phyloP scores from a whole-genome alignment of 1,140 invertebrate genomes.

The Pseudobourletiella spinata region DNA sequence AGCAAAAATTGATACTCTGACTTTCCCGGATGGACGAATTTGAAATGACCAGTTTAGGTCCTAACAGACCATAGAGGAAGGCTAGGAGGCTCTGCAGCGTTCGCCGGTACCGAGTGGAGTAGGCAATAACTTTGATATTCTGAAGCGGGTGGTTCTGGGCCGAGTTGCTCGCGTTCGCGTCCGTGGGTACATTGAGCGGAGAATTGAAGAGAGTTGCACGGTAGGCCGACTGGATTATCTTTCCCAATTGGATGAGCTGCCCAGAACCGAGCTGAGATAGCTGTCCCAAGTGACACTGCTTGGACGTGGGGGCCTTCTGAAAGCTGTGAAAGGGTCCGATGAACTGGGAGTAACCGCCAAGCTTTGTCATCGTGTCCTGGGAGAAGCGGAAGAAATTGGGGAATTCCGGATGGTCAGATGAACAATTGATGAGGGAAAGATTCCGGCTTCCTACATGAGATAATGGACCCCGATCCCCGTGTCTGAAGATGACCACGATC shows the following conservation, averaged over 20 bases:
- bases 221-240: slow-evolving; percentile 40
- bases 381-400: slow-evolving; percentile 36
- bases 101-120: slow-evolving; percentile 71
- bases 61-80: slow-evolving; percentile 64
- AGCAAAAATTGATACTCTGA: slow-evolving; percentile 75
- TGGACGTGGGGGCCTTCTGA: slow-evolving; percentile 55
- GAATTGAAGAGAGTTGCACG: slow-evolving; percentile 22
- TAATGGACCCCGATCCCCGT: slow-evolving; percentile 78
- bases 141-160: not conserved
- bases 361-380: slow-evolving; percentile 27
- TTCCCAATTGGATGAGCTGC: slow-evolving; percentile 68
- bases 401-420: slow-evolving; percentile 38
- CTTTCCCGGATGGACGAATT: slow-evolving; percentile 55
- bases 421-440: slow-evolving; percentile 66
- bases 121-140: slow-evolving; percentile 45
- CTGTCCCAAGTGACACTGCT: slow-evolving; percentile 56
- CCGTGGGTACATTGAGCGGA: not conserved
- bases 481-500: slow-evolving; percentile 67
- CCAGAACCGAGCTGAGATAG: slow-evolving; percentile 59
- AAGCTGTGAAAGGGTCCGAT: slow-evolving; percentile 74
- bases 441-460: slow-evolving; percentile 57
- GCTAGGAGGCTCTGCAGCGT: slow-evolving; percentile 83
- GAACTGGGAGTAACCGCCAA: slow-evolving; percentile 43
- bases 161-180: not conserved
- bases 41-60: slow-evolving; percentile 46